Evolutionary conservation across 2,797 vertebrate genomes (phyloP).

Genomic region (Schizopygopsis pylzovi): DNA sequence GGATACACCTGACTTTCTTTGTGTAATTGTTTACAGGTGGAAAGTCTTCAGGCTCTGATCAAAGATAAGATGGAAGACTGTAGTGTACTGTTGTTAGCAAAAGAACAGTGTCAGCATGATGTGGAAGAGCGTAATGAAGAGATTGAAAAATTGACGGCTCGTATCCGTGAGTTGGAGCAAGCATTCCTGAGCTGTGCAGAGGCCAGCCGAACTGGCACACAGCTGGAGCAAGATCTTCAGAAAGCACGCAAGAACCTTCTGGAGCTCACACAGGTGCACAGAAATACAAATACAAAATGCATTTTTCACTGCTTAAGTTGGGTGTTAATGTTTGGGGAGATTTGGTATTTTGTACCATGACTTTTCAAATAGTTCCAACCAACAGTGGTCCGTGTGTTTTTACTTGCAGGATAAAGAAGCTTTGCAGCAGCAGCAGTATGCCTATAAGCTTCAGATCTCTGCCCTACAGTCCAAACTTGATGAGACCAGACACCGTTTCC

Average conservation of each 20-base stretch:
- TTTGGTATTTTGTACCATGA: neutral
- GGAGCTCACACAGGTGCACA: slow-evolving; percentile 82
- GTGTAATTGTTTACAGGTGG: slow-evolving; percentile 76
- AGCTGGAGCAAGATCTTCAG: slow-evolving; percentile 87
- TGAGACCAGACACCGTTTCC: slow-evolving; percentile 80
- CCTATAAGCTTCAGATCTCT: slow-evolving; percentile 86
- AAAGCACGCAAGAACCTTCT: slow-evolving; percentile 78
- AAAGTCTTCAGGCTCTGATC: slow-evolving; percentile 85
- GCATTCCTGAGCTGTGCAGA: slow-evolving; percentile 74
- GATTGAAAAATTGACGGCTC: slow-evolving; percentile 82
- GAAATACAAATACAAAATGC: neutral
- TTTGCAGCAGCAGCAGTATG: slow-evolving; percentile 86
- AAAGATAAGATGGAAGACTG: slow-evolving; percentile 87
- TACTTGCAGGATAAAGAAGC: slow-evolving; percentile 86
- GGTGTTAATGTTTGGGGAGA: neutral
- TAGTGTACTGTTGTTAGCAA: slow-evolving; percentile 79
- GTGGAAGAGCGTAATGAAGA: slow-evolving; percentile 85
- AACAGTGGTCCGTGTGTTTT: neutral
- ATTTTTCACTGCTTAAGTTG: neutral
- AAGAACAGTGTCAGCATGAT: slow-evolving; percentile 83
- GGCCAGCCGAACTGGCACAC: slow-evolving; percentile 66
- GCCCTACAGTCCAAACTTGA: slow-evolving; percentile 86
- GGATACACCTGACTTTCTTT: neutral
- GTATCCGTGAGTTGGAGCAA: slow-evolving; percentile 84
- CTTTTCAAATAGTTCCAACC: neutral